Conservation (phyloP, 1,140 invertebrate genomes). For the Aporrectodea caliginosa region DNA sequence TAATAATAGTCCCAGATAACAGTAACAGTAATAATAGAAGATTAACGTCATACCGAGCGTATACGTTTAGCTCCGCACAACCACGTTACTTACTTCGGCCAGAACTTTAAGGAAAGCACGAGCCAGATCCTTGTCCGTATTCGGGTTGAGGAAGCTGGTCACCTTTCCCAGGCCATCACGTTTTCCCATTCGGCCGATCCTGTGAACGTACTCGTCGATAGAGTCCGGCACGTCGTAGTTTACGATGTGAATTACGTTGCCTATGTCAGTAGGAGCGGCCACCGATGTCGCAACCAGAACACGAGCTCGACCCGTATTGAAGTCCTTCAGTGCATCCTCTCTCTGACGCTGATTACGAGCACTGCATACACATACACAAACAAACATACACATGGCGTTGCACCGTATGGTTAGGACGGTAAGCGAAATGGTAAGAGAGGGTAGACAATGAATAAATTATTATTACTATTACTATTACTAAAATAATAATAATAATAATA, state of each 20-base stretch:
- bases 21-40: no score
- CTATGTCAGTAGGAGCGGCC: conserved; percentile 95
- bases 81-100: conserved; percentile 56
- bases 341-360: conserved; percentile 75
- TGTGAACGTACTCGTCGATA: conserved; percentile 92
- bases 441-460: no score
- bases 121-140: conserved; percentile 63
- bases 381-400: no score
- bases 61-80: no score
- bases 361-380: conserved; percentile 17
- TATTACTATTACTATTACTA: no score
- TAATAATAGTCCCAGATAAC: no score
- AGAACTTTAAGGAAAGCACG: conserved; percentile 70
- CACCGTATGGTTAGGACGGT: no score
- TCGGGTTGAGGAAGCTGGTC: conserved; percentile 53
- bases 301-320: conserved; percentile 83
- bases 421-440: no score
- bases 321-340: conserved; percentile 87
- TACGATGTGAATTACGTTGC: conserved; percentile 91
- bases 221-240: conserved; percentile 84
- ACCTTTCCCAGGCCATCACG: conserved; percentile 79
- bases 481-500: no score
- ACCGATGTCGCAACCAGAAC: conserved; percentile 96
- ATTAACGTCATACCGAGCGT: no score
- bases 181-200: conserved; percentile 90